Conservation (phyloP, 2,888 invertebrate genomes). For the Caenorhabditis panamensis region DNA sequence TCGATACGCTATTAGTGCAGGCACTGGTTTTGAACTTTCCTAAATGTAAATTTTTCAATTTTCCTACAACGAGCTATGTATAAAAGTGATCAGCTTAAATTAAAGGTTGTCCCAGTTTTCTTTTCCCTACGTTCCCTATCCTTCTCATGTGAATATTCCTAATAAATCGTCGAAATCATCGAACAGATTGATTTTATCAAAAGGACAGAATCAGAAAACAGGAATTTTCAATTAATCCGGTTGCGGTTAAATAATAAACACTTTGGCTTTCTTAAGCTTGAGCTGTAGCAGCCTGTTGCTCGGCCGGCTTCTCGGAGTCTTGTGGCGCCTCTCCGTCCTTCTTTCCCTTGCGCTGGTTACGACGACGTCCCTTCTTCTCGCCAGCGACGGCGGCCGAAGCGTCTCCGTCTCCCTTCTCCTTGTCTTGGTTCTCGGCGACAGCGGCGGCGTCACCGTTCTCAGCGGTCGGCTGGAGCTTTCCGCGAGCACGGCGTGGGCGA, state of each 20-base stretch:
- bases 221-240: constrained; percentile 25
- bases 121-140: not conserved
- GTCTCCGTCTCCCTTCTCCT: constrained; percentile 58
- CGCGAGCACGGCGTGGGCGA: constrained; percentile 46
- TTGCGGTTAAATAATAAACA: constrained; percentile 14
- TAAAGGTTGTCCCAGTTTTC: not conserved
- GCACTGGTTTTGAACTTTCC: constrained; percentile 95
- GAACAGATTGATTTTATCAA: constrained; percentile 8
- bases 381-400: constrained; percentile 13
- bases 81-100: not conserved
- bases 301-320: no score
- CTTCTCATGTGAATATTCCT: not conserved
- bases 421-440: constrained; percentile 12
- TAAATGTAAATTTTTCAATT: constrained; percentile 35
- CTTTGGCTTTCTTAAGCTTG: constrained; percentile 39
- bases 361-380: constrained; percentile 47
- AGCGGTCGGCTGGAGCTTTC: constrained; percentile 50
- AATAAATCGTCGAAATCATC: not conserved
- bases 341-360: constrained; percentile 36
- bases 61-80: not conserved
- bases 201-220: constrained; percentile 25
- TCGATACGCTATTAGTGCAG: constrained; percentile 96
- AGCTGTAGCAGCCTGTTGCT: constrained; percentile 22
- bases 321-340: constrained; percentile 28
- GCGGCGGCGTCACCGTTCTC: constrained; percentile 35